These are phyloP conservation scores for Cepphus grylle DNA, from an alignment of 2,113 vertebrate species.

Conservation along the genomic window DNA sequence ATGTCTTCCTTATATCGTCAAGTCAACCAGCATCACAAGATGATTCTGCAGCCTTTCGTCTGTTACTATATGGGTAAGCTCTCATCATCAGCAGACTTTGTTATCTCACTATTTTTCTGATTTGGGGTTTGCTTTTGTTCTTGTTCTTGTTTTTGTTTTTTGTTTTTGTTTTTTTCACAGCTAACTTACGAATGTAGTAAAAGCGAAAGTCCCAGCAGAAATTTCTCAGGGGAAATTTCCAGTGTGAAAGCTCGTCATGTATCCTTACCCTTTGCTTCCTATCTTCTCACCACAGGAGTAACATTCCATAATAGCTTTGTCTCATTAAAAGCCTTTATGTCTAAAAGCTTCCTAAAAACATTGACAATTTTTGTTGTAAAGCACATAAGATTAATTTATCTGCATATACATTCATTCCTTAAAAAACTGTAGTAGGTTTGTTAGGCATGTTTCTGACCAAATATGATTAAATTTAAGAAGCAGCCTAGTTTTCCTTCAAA, in stretches of 20 bases:
- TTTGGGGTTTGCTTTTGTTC: neutral
- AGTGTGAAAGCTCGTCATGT: neutral
- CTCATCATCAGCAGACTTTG: neutral
- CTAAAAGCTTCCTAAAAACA: neutral
- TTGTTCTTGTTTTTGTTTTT: neutral
- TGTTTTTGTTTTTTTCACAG: neutral
- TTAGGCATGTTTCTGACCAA: neutral
- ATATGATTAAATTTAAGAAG: neutral
- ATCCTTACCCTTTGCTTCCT: neutral
- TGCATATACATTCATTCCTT: neutral
- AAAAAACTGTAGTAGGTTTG: neutral
- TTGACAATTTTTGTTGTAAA: neutral
- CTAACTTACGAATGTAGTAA: neutral
- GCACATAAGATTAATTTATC: neutral
- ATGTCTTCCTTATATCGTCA: neutral
- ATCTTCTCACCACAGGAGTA: neutral
- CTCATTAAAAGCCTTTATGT: neutral
- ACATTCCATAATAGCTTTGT: neutral
- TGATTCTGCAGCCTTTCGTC: neutral
- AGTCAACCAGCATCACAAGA: neutral
- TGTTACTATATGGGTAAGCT: neutral
- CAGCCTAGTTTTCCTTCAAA: neutral
- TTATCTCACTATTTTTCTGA: neutral
- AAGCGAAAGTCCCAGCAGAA: neutral
- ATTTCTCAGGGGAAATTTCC: neutral